Percentiles rank a stretch among this genome's conserved stretches.
Evolutionary conservation across 2,888 invertebrate species (phyloP).

Genomic region (Sarcophaga rosellei): DNA sequence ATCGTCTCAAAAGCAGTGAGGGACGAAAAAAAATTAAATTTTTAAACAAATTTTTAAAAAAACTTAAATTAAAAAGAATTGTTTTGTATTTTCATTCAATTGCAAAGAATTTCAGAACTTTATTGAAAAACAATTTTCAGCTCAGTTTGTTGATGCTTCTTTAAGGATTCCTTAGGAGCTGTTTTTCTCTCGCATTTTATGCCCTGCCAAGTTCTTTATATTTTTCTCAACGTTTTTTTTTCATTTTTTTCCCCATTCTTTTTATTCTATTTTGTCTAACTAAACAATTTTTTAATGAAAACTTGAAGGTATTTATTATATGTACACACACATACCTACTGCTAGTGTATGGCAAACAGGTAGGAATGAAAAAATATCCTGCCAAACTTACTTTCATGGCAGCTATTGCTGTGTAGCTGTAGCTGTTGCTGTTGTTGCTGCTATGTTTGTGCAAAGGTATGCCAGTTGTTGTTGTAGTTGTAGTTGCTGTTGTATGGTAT

Average conservation of each 20-base stretch:
- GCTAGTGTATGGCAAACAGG: neutral
- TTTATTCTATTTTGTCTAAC: conserved; percentile 8
- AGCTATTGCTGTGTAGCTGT: conserved; percentile 21
- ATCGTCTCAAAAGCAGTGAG: no score
- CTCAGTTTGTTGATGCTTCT: neutral
- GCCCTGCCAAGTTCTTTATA: conserved; percentile 16
- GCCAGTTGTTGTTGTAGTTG: conserved; percentile 14
- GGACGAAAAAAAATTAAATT: no score
- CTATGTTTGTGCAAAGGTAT: neutral
- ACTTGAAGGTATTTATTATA: conserved; percentile 53
- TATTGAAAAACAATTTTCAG: no score
- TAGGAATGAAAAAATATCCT: neutral
- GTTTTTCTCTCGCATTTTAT: neutral
- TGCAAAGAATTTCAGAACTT: no score
- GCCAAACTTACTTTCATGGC: conserved; percentile 32
- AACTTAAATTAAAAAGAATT: no score
- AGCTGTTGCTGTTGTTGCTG: conserved; percentile 3
- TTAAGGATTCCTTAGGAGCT: conserved; percentile 4
- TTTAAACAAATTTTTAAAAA: no score
- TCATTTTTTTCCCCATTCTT: neutral
- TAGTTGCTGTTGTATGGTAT: neutral
- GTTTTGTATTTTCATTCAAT: no score
- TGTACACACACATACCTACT: neutral
- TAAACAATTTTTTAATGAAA: conserved; percentile 49
- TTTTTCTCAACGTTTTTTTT: neutral